Evolutionary conservation across 1,140 invertebrate species (phyloP), one percentile per base, ranked within the genome.

Genomic region (Muscidifurax raptorellus): DNA sequence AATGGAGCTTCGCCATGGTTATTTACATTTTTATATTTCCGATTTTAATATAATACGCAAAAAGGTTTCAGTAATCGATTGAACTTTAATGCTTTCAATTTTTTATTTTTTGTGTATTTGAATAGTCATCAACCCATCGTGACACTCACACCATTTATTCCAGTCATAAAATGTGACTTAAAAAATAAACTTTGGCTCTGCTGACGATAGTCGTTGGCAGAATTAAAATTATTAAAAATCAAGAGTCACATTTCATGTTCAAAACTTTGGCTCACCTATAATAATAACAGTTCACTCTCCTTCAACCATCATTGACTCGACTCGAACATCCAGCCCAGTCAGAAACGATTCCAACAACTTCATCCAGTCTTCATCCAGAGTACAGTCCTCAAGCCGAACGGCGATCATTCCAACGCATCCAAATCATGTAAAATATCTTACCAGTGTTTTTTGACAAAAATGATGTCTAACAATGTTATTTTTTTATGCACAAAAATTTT

Each of bases 161-260:
- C 22, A 81, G 9, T 9, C 74, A 83, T 76, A 77, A 67, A 83
- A 83, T 83, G 36, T 77, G 64, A 76, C 72, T 66, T 67, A 28
- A 22, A 71, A 28, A 5, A 80, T 10, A 80, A 71, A 47, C 9
- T 69, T 28, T 30, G 64, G 18, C 18, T 12, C 28, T 28, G 13
- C n/a, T n/a, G 25, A 27, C 66, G 3, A 28, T 28, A 71, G 15
- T 80, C n/a, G 15, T 15, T 40, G 47, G 32, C 4, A 28, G 44
- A 40, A 2, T 25, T 22, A 66, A 69, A 69, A 69, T n/a, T 32
- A 67, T 30, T 32, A 47, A 76, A 76, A 59, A 78, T 30, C 52
- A 28, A 71, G 36, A 71, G 82, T 83, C 82, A 83, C 82, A 83
- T 83, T 83, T 27, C 18, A 83, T 30, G 47, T 83, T 83, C n/a